These are phyloP conservation scores for Sebastes steindachneri DNA, from an alignment of 2,797 vertebrate species.

Conservation along the genomic window DNA sequence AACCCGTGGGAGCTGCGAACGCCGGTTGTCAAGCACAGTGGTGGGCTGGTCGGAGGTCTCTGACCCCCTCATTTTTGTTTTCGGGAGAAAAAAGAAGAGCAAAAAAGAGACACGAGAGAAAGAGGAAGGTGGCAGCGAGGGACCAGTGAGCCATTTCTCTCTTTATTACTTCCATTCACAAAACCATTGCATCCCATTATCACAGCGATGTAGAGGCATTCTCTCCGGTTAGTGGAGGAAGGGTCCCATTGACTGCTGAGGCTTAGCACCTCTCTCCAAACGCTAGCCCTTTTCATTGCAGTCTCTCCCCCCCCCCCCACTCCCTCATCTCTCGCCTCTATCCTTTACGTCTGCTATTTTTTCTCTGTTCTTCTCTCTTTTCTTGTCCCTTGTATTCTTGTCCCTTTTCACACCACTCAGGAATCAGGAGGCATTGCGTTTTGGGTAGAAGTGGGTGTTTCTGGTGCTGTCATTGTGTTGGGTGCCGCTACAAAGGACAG, in stretches of 20 bases:
- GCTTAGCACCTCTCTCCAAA: conserved; percentile 80
- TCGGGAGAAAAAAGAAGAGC: conserved; percentile 73
- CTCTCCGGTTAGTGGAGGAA: conserved; percentile 81
- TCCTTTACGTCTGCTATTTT: conserved; percentile 54
- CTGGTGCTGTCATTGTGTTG: conserved; percentile 79
- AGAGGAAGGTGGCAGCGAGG: conserved; percentile 74
- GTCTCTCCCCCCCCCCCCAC: conserved; percentile 16
- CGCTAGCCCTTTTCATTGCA: conserved; percentile 78
- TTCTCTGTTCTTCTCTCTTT: conserved; percentile 58
- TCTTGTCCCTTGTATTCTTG: conserved; percentile 59
- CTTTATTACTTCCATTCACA: conserved; percentile 86
- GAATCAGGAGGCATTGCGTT: conserved; percentile 70
- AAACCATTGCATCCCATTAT: conserved; percentile 84
- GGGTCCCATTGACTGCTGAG: conserved; percentile 84
- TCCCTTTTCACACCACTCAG: conserved; percentile 72
- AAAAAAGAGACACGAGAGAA: conserved; percentile 67
- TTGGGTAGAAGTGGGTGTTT: conserved; percentile 81
- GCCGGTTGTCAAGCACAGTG: conserved; percentile 81
- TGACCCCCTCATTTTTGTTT: conserved; percentile 80
- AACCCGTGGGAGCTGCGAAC: conserved; percentile 72
- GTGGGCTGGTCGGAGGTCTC: conserved; percentile 82
- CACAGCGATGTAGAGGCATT: conserved; percentile 85
- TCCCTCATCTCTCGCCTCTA: conserved; percentile 57
- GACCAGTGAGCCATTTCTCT: conserved; percentile 78
- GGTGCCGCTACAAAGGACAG: conserved; percentile 81